Base-by-base conservation (phyloP, 2,797 vertebrate species). In the Tapera naevia region DNA sequence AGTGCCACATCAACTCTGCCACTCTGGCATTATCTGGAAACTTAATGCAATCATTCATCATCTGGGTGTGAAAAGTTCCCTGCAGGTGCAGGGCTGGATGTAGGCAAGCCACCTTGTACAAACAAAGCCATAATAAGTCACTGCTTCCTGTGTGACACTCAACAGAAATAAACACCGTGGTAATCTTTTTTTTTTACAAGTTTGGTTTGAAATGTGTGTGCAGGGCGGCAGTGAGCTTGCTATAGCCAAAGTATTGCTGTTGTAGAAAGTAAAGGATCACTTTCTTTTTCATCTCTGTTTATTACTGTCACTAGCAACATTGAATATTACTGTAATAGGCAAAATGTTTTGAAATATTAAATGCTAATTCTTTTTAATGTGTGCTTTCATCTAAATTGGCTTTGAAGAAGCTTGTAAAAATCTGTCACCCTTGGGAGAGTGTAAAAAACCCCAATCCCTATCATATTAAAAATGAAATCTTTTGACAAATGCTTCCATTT, bases 381-480 rank as follows among this genome's bases (percentile, higher is more conserved):
- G 61, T 86, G 35, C 25, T 88, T 94, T 84, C 62, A 86, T 97
- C 95, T 95, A 89, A 88, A 85, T 95, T 93, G 79, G 48, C 93
- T 96, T 94, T 84, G 80, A 91, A 96, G 97, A 95, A 83, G 62
- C 48, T 95, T 94, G 61, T 92, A 75, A 95, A 94, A 86, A 17
- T 53, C 43, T 88, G 5, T 95, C 41, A 61, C 50, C 93, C 86
- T 76, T 95, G 37, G 51, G 83, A 86, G 27, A 23, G 5, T 81
- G 51, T 46, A 58, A 88, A 78, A 78, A 86, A 9, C 19, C 56
- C 17, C 12, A 64, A 32, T 85, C 51, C 17, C n/a, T 48, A 4
- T n/a, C 27, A 25, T 58, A 76, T 23, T 87, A 65, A 80, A 94
- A 82, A 10, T 12, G 10, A 82, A 76, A 54, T 86, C 3, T 41